A percentile compares a stretch with the other conserved stretches of the same genome.
Conservation (phyloP, 2,888 invertebrate genomes). For the Brassicogethes aeneus region DNA sequence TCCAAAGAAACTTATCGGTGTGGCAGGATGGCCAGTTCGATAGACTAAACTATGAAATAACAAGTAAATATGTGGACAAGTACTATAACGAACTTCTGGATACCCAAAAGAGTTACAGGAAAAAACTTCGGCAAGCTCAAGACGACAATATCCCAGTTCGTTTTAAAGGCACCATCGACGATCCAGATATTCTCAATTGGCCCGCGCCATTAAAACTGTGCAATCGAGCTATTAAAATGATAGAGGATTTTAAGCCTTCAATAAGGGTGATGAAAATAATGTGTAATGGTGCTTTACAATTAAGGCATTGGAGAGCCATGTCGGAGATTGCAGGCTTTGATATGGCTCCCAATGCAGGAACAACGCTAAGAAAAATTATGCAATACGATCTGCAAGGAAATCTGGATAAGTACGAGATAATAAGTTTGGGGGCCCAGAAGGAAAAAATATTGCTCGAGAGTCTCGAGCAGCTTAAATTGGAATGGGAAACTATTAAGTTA, state of each 20-base stretch:
- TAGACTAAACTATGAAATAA: conserved; percentile 64
- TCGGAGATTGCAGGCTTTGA: conserved; percentile 66
- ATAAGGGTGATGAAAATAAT: conserved; percentile 77
- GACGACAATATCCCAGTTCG: conserved; percentile 56
- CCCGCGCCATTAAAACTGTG: conserved; percentile 75
- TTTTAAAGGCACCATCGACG: conserved; percentile 54
- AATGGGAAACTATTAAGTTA: conserved; percentile 66
- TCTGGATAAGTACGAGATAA: conserved; percentile 67
- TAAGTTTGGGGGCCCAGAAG: conserved; percentile 72
- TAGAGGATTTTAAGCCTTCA: conserved; percentile 64
- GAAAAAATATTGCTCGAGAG: conserved; percentile 63
- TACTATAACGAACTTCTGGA: conserved; percentile 68
- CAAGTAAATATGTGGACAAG: conserved; percentile 69
- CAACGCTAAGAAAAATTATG: conserved; percentile 70
- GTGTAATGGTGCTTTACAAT: conserved; percentile 72
- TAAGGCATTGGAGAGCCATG: conserved; percentile 82
- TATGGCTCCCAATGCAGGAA: conserved; percentile 71
- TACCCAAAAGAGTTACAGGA: conserved; percentile 65
- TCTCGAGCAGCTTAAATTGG: conserved; percentile 62
- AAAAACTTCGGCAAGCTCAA: conserved; percentile 68
- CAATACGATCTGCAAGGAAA: conserved; percentile 58
- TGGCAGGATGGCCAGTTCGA: conserved; percentile 92
- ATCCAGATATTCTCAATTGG: conserved; percentile 66
- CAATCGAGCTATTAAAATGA: conserved; percentile 50
- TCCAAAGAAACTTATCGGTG: conserved; percentile 72